Base-by-base conservation (phyloP, 2,113 vertebrate genomes). In the Dascyllus trimaculatus region DNA sequence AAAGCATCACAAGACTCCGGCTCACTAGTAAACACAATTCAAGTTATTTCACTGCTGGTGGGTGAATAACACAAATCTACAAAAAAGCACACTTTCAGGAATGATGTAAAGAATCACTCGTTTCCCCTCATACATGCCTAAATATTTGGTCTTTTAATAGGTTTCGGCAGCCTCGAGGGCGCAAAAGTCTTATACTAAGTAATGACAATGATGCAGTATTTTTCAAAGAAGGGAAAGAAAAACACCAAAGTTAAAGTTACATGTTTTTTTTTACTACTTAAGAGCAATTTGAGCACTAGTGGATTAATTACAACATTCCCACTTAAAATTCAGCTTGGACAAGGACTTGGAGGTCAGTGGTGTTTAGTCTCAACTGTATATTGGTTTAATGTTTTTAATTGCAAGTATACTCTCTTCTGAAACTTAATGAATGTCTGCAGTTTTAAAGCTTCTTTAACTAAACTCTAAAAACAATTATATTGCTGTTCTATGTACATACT, bases 111-210 rank as follows among this genome's bases (percentile, higher is more conserved):
- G 58, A 78, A 76, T 71, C 38, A 65, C 61, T 70, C 0, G 13
- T 24, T 65, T 75, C 72, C 29, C 62, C 60, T 74, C 74, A 56
- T 26, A 74, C 58, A 57, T 62, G 56, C 73, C 15, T 5, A 78
- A 70, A 56, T 78, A 75, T 84, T 81, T 76, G 48, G 71, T 32
- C 43, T 71, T 79, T 89, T 86, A 85, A 89, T 83, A 60, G 43
- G 66, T 67, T 85, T 85, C 45, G 51, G 22, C 9, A 14, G 54
- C 80, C 79, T 69, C 61, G 15, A 46, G 66, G 65, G 45, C 57
- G 80, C 25, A 51, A 79, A 82, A 67, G 45, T 59, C 76, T 56
- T 59, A 59, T 69, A 43, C 53, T 40, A 45, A 56, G 46, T 75
- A 85, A 84, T 84, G 40, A 84, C 52, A 57, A 66, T 52, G 62